phyloP scores from a whole-genome alignment of 2,113 vertebrate genomes.

The Myiagra hebetior region DNA sequence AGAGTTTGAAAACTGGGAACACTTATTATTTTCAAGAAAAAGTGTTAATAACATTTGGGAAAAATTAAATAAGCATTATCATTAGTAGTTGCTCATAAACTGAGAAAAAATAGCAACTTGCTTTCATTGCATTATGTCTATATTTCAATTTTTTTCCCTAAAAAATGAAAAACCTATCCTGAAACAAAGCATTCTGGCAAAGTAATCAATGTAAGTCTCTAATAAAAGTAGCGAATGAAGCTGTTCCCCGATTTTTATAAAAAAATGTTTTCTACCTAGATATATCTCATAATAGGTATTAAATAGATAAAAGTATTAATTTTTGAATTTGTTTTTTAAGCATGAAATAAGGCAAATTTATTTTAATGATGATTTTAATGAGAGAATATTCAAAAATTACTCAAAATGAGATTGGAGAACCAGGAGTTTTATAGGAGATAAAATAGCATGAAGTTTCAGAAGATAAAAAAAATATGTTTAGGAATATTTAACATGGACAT shows the following conservation, averaged over 20 bases:
- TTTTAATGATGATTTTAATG: not conserved
- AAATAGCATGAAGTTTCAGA: not conserved
- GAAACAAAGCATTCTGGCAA: not conserved
- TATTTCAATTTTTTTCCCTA: not conserved
- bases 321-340: not conserved
- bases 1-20: not conserved
- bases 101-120: not conserved
- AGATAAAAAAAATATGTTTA: not conserved
- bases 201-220: not conserved
- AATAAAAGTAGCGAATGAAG: not conserved
- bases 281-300: not conserved
- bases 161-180: not conserved
- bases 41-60: not conserved
- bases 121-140: not conserved
- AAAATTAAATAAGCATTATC: not conserved
- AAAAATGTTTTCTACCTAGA: not conserved
- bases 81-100: not conserved
- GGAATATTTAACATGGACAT: rapidly evolving
- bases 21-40: not conserved
- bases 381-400: not conserved
- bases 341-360: not conserved
- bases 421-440: not conserved
- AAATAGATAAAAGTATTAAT: not conserved
- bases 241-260: not conserved
- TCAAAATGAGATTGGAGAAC: not conserved